Evolutionary conservation across 2,113 vertebrate genomes (phyloP), one percentile per base, ranked within the genome.

Genomic region (Oncorhynchus kisutch): DNA sequence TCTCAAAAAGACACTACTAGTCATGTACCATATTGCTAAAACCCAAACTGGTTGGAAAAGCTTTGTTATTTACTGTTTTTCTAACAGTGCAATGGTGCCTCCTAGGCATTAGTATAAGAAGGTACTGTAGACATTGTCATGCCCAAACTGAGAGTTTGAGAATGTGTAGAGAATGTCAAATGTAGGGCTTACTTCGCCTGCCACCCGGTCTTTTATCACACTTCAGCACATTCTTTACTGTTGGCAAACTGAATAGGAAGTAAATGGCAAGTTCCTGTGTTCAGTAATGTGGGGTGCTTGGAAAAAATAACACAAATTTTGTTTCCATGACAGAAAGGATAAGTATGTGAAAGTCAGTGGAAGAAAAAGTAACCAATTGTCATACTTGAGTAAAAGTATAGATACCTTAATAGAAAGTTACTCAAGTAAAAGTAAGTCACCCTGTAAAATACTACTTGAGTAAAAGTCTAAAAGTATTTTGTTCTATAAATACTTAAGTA

Each of bases 171-270:
- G 39, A 39, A 39, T 39, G 8, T 39, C 9, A 8, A 39, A 39
- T 39, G 39, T 9, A 9, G 8, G 39, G 8, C 8, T 39, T 39
- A 39, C 39, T 39, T 39, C 39, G 39, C 71, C 78, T 60, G 39
- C 39, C 8, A 39, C 39, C 34, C 39, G 8, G 25, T 76, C 71
- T 83, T 86, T 76, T 79, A 67, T 72, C 73, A 60, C n/a, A 80
- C 78, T 69, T 77, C 79, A 74, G 73, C 77, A 73, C 76, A 76
- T 82, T 85, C 67, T 70, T 70, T 70, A 78, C 64, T 72, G 67
- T 76, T 34, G 67, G 62, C 66, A 67, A 81, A 74, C 70, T 67
- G 39, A 79, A 73, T 29, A 27, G 8, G 39, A 45, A 77, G 1
- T 13, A 48, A 70, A 78, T 70, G 62, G 64, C 39, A 45, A 9